phyloP scores from a whole-genome alignment of 2,888 invertebrate species.

The Palloptera scutellata region DNA sequence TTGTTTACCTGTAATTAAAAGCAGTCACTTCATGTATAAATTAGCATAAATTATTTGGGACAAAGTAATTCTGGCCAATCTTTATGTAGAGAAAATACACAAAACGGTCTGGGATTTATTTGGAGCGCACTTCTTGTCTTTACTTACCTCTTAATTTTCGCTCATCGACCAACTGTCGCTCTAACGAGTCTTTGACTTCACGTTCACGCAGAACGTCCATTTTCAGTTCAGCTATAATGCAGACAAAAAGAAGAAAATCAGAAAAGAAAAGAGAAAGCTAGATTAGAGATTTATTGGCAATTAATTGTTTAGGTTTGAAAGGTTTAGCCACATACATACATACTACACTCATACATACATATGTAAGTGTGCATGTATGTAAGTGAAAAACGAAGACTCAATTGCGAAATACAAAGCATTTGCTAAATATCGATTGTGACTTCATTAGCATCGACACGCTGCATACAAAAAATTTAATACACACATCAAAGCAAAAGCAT shows the following conservation, averaged over 20 bases:
- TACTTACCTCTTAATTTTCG: slow-evolving; percentile 92
- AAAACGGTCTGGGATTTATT: too few relatives aligned
- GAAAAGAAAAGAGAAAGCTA: slow-evolving; percentile 31
- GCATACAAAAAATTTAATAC: slow-evolving; percentile 15
- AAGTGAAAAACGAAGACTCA: neutral
- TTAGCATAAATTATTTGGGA: too few relatives aligned
- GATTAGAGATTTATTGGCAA: slow-evolving; percentile 29
- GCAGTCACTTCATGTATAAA: too few relatives aligned
- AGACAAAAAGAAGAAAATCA: slow-evolving; percentile 19
- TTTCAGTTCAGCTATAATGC: slow-evolving; percentile 83
- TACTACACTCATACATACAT: too few relatives aligned
- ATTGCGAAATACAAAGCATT: neutral
- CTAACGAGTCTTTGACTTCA: slow-evolving; percentile 92
- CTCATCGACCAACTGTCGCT: slow-evolving; percentile 92
- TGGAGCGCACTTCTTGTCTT: neutral
- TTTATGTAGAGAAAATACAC: too few relatives aligned
- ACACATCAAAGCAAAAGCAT: slow-evolving; percentile 27
- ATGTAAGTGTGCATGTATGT: too few relatives aligned
- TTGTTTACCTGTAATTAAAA: too few relatives aligned
- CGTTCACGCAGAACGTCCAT: slow-evolving; percentile 94
- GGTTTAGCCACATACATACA: too few relatives aligned
- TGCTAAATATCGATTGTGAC: neutral
- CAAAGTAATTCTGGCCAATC: too few relatives aligned
- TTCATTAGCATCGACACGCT: neutral
- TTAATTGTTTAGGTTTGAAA: slow-evolving; percentile 9